These are phyloP conservation scores for Herpetotheres cachinnans DNA, from an alignment of 2,113 vertebrate species.

Conservation along the genomic window DNA sequence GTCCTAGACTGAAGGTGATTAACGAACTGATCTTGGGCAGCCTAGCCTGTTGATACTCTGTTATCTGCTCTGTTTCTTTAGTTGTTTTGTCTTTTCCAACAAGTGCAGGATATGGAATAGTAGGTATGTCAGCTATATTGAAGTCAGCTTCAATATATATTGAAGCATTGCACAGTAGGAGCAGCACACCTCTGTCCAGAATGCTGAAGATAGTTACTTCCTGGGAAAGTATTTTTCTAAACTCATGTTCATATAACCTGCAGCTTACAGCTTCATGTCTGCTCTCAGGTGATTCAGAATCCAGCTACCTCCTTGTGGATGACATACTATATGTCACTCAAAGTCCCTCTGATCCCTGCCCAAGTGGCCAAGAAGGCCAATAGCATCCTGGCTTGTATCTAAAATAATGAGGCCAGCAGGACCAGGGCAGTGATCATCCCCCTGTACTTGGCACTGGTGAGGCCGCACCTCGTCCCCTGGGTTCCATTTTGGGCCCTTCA, in stretches of 20 bases:
- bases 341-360: neutral
- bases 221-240: too few relatives aligned
- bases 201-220: too few relatives aligned
- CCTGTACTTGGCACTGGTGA: too few relatives aligned
- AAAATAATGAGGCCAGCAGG: too few relatives aligned
- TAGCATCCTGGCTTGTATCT: too few relatives aligned
- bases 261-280: neutral
- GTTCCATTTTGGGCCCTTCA: too few relatives aligned
- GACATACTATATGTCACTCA: neutral
- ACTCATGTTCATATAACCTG: neutral
- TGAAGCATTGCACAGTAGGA: neutral
- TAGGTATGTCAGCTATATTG: neutral
- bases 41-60: neutral
- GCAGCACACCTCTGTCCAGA: neutral
- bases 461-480: too few relatives aligned
- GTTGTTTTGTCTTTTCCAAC: neutral
- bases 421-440: too few relatives aligned
- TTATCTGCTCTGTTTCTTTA: neutral
- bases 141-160: too few relatives aligned
- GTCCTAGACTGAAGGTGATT: neutral
- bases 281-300: neutral
- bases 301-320: neutral
- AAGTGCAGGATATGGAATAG: neutral
- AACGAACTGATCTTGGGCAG: neutral
- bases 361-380: too few relatives aligned